A percentile compares a stretch with the other conserved stretches of the same genome.
These are phyloP conservation scores for Anguilla megastoma DNA, from an alignment of 2,797 vertebrate species.

Conservation along the genomic window DNA sequence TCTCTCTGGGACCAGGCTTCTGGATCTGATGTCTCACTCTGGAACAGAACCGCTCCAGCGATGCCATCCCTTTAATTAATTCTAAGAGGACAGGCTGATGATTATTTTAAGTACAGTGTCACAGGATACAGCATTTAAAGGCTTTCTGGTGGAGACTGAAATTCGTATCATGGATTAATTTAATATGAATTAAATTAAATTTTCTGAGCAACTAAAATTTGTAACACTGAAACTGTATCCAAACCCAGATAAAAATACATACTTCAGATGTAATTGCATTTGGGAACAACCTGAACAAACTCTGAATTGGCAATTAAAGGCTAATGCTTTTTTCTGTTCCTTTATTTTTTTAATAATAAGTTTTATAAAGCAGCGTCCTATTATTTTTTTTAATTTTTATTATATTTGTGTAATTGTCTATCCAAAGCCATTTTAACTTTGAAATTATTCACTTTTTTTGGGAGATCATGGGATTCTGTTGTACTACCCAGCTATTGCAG, in stretches of 20 bases:
- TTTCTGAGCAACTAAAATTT: not conserved
- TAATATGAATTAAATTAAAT: not conserved
- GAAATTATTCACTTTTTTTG: not conserved
- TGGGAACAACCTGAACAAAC: no score
- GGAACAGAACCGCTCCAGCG: not conserved
- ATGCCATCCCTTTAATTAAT: not conserved
- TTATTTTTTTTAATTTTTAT: no score
- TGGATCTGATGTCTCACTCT: not conserved
- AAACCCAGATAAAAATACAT: not conserved
- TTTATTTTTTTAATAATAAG: no score
- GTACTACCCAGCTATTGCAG: not conserved
- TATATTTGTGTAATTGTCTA: no score
- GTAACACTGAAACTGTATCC: not conserved
- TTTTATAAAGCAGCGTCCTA: no score
- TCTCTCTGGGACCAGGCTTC: not conserved
- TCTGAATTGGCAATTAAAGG: no score
- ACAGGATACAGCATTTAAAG: not conserved
- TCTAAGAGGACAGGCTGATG: not conserved
- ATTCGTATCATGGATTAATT: not conserved
- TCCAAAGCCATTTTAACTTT: not conserved
- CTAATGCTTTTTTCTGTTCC: no score
- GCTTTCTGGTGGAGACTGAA: not conserved
- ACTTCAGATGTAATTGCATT: no score
- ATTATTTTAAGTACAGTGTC: not conserved
- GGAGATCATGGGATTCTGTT: not conserved